Conservation (phyloP, 2,113 vertebrate genomes). For the Plestiodon gilberti region DNA sequence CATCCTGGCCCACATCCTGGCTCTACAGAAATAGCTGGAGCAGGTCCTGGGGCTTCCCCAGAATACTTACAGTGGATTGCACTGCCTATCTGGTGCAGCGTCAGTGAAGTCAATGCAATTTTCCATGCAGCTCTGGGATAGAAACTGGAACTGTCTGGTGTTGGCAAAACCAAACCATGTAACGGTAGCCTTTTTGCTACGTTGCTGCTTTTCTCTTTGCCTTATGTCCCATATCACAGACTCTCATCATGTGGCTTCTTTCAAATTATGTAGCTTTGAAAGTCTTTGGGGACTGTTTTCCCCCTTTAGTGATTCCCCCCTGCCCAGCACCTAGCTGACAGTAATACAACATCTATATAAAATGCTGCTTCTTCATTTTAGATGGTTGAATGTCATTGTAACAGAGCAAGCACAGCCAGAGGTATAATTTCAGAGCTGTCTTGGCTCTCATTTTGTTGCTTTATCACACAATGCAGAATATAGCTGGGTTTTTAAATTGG, state of each 20-base stretch:
- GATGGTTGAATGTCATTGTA: conserved; percentile 6
- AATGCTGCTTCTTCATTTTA: conserved; percentile 3
- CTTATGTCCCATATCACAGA: background rate
- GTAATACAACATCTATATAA: background rate
- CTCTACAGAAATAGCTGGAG: no score
- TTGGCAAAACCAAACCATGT: background rate
- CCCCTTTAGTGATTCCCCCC: background rate
- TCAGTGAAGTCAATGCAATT: background rate
- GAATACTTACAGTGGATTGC: no score
- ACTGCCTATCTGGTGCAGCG: no score
- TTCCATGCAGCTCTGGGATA: background rate
- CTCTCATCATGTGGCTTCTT: background rate
- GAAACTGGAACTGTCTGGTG: background rate
- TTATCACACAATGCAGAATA: conserved; percentile 25
- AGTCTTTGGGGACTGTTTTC: background rate
- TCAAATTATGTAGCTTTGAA: background rate
- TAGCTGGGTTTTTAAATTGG: conserved; percentile 19
- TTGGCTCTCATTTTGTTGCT: conserved; percentile 9
- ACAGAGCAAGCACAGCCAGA: conserved; percentile 3
- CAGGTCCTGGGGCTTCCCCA: no score
- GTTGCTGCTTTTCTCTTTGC: background rate
- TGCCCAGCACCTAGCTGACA: background rate
- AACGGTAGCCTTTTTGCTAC: background rate
- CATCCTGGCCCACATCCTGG: no score
- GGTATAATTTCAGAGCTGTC: background rate